These are phyloP conservation scores for Chlamydotis undulata DNA, from an alignment of 2,113 vertebrate species.

Conservation along the genomic window DNA sequence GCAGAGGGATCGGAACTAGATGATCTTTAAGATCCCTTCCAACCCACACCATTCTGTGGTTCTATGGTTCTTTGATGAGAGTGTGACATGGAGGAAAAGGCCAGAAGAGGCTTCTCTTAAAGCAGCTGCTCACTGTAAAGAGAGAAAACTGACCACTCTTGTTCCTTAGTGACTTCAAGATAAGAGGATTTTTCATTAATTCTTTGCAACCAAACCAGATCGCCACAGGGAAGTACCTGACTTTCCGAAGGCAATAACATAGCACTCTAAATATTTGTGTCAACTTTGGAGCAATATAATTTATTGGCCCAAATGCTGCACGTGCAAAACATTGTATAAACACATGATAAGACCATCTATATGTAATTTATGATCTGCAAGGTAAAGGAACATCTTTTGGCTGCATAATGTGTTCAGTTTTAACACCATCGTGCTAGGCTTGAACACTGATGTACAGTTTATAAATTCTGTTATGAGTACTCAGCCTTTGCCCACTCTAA, in stretches of 20 bases:
- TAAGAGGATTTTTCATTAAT: not conserved
- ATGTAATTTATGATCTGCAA: not conserved
- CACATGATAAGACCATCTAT: not conserved
- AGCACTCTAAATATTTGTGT: not conserved
- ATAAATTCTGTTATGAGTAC: not conserved
- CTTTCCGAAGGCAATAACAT: not conserved
- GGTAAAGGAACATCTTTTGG: not conserved
- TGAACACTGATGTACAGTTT: not conserved
- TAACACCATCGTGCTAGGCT: not conserved
- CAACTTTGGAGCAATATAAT: not conserved
- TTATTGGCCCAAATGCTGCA: not conserved
- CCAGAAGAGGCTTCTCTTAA: not conserved
- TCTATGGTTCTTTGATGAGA: too few species aligned
- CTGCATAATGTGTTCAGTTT: not conserved
- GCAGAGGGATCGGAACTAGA: too few species aligned
- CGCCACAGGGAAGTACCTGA: not conserved
- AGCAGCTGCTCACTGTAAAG: not conserved
- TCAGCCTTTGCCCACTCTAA: not conserved
- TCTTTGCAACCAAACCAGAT: not conserved
- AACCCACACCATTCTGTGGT: too few species aligned
- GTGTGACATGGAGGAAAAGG: not conserved
- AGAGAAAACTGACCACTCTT: not conserved
- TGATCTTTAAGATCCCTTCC: too few species aligned
- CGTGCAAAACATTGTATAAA: not conserved
- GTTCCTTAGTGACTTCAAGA: not conserved